These are phyloP conservation scores for Acanthochromis polyacanthus DNA, from an alignment of 2,113 vertebrate genomes.

Conservation along the genomic window DNA sequence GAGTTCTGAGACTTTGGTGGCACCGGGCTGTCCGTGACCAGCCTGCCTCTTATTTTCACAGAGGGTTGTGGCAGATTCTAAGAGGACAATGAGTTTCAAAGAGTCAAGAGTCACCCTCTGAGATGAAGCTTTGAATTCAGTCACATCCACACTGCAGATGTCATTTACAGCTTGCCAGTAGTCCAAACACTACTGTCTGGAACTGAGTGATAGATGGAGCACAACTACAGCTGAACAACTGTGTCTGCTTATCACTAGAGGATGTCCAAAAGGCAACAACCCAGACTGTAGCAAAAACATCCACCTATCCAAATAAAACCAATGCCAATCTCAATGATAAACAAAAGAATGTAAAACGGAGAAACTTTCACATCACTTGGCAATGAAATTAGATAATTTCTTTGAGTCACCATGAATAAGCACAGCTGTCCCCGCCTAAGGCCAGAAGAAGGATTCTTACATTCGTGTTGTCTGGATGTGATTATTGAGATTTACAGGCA, in stretches of 20 bases:
- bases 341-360: conserved; percentile 31
- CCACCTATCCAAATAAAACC: conserved; percentile 24
- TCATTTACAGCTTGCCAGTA: conserved; percentile 31
- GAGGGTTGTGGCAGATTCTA: conserved; percentile 28
- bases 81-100: conserved; percentile 20
- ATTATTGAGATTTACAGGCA: conserved; percentile 45
- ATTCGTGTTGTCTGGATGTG: conserved; percentile 42
- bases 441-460: conserved; percentile 31
- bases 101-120: conserved; percentile 14
- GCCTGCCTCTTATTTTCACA: neutral
- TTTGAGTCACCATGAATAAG: conserved; percentile 48
- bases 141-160: conserved; percentile 52
- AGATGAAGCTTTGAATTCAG: conserved; percentile 23
- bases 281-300: conserved; percentile 13
- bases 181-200: conserved; percentile 18
- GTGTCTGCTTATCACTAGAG: conserved; percentile 34
- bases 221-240: conserved; percentile 43
- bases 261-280: conserved; percentile 36
- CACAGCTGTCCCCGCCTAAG: conserved; percentile 52
- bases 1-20: conserved; percentile 51
- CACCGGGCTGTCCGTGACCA: neutral
- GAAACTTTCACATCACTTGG: conserved; percentile 52
- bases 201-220: conserved; percentile 8
- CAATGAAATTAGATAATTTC: conserved; percentile 52
- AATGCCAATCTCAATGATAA: conserved; percentile 4